Base-by-base conservation (phyloP, 2,113 vertebrate species). In the Nycticorax nycticorax region DNA sequence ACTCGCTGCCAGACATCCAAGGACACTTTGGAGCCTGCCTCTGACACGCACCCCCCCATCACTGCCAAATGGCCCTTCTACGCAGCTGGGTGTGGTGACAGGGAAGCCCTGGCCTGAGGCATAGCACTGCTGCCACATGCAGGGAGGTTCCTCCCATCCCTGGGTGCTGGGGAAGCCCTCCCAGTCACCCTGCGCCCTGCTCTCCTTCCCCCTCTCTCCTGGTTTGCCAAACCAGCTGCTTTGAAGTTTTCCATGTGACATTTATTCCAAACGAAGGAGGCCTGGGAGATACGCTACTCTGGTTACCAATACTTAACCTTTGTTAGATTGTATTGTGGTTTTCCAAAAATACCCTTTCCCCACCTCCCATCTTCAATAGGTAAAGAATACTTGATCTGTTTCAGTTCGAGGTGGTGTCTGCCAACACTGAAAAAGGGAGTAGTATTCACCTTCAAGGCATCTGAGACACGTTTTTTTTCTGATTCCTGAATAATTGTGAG, bases 11-110 rank as follows among this genome's bases (percentile, higher is more conserved):
- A 79, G 79, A 57, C 45, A 62, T 35, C 35, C 27, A 41, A 28
- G 21, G 52, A 45, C 19, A 7, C 33, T 75, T 73, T 57, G 30
- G 59, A 86, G 10, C 20, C 45, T 47, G 30, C 27, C 37, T 57
- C 33, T 45, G 45, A 56, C 16, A 30, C 0, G 1, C 27, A 26
- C 3, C 4, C 11, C 14, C 14, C 28, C 13, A 21, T 43, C 59
- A 17, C 27, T 57, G 48, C 37, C 32, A 78, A 45, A 43, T 62
- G 41, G 16, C 13, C 52, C 16, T 69, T 74, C 28, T 39, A 27
- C 35, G 32, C 64, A 78, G 26, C 28, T 75, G 63, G 63, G 32
- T 57, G 28, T 10, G 26, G 24, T 47, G 39, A 21, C n/a, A 14
- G 23, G 45, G 28, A 43, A 85, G 28, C 45, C 48, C 35, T 41